phyloP scores from a whole-genome alignment of 2,888 invertebrate genomes.

The Scrobipalpa costella region DNA sequence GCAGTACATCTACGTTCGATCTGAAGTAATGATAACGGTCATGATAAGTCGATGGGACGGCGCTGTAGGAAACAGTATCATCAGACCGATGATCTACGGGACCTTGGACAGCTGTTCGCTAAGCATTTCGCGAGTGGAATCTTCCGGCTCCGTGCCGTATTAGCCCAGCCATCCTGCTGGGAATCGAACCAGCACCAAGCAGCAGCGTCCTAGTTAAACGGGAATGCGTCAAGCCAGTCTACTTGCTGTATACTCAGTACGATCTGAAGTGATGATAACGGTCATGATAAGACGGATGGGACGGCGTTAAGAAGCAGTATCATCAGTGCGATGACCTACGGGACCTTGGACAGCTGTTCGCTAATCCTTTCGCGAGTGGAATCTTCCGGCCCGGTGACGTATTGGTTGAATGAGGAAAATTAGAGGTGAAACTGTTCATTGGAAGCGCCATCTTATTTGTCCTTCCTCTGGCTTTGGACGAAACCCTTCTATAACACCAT shows the following conservation, averaged over 20 bases:
- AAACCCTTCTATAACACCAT: too few species aligned
- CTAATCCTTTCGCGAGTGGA: conserved; percentile 50
- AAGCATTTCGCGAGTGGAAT: too few species aligned
- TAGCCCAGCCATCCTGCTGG: too few species aligned
- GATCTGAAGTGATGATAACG: neutral
- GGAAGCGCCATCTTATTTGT: too few species aligned
- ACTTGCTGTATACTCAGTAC: too few species aligned
- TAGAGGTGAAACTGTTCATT: neutral
- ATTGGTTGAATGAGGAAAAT: neutral
- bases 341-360: conserved; percentile 54
- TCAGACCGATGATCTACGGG: conserved; percentile 50
- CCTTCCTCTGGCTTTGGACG: too few species aligned
- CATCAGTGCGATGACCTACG: conserved; percentile 50
- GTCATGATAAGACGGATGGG: conserved; percentile 41
- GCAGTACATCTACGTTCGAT: too few species aligned
- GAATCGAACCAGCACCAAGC: too few species aligned
- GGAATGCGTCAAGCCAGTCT: too few species aligned
- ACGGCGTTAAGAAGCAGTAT: conserved; percentile 48
- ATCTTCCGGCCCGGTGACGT: conserved; percentile 32
- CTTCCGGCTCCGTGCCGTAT: too few species aligned
- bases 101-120: too few species aligned
- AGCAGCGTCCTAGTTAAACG: too few species aligned
- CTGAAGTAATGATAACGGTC: neutral
- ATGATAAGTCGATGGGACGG: conserved; percentile 45
- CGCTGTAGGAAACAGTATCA: conserved; percentile 46